Evolutionary conservation across 2,888 invertebrate genomes (phyloP).

Genomic region (Congeria kusceri): DNA sequence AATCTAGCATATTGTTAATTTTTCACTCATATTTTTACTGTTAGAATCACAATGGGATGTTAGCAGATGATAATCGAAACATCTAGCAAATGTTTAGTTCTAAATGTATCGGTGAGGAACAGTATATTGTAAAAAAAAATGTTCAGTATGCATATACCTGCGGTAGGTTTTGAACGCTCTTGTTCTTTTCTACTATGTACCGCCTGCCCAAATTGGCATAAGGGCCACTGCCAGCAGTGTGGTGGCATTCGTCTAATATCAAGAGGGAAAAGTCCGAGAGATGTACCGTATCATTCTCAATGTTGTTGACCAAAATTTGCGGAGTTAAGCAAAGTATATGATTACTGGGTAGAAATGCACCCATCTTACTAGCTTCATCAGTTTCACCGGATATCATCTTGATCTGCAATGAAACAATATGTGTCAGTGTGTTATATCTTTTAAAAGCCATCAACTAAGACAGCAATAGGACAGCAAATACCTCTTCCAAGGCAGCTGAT

Average conservation of each 20-base stretch:
- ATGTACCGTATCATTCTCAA: constrained; percentile 25
- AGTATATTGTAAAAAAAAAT: too few species aligned
- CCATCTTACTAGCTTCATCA: constrained; percentile 9
- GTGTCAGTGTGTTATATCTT: too few species aligned
- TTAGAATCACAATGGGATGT: too few species aligned
- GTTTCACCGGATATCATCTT: constrained; percentile 10
- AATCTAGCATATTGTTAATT: too few species aligned
- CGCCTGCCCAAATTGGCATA: constrained; percentile 69
- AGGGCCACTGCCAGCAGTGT: constrained; percentile 69
- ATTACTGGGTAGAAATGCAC: constrained; percentile 9
- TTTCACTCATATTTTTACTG: too few species aligned
- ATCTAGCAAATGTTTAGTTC: too few species aligned
- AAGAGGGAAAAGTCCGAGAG: constrained; percentile 61
- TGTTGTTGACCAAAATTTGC: constrained; percentile 79
- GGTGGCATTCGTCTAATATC: constrained; percentile 77
- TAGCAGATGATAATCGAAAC: too few species aligned
- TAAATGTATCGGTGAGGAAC: too few species aligned
- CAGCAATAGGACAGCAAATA: too few species aligned
- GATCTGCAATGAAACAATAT: constrained; percentile 2
- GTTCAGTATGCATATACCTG: too few species aligned
- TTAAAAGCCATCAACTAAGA: too few species aligned
- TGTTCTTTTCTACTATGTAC: constrained; percentile 65
- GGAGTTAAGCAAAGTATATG: constrained; percentile 75
- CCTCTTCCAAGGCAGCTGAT: too few species aligned
- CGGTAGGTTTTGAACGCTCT: constrained; percentile 4